Evolutionary conservation across 2,797 vertebrate species (phyloP).

Genomic region (Alfaro cultratus): DNA sequence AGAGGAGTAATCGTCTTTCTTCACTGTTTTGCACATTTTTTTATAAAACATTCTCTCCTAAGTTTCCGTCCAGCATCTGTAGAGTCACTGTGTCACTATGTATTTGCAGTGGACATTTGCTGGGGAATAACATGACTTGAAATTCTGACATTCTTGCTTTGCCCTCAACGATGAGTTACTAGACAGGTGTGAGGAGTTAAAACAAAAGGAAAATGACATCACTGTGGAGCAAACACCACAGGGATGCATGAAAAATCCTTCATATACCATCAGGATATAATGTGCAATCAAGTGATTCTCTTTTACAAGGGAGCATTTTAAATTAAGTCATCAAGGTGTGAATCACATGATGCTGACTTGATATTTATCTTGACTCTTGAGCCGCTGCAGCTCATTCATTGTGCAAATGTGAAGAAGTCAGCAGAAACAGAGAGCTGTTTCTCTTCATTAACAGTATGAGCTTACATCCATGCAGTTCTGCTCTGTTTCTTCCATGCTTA

Average conservation of each 20-base stretch:
- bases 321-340: slow-evolving; percentile 50
- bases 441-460: background rate
- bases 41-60: slow-evolving; percentile 6
- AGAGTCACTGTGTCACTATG: background rate
- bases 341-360: slow-evolving; percentile 48
- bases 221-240: background rate
- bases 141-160: slow-evolving; percentile 17
- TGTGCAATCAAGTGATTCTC: slow-evolving; percentile 33
- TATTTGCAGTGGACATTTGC: slow-evolving; percentile 1
- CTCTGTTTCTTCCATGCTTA: background rate
- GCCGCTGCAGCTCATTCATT: slow-evolving; percentile 28
- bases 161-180: background rate
- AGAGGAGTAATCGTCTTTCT: slow-evolving; percentile 22
- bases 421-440: background rate
- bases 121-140: slow-evolving; percentile 23
- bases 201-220: slow-evolving; percentile 11
- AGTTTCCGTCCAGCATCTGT: background rate
- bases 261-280: slow-evolving; percentile 28
- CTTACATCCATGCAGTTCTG: background rate
- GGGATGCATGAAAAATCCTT: slow-evolving; percentile 24
- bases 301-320: slow-evolving; percentile 53
- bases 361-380: slow-evolving; percentile 64
- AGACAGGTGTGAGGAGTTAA: background rate
- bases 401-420: slow-evolving; percentile 20
- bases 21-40: slow-evolving; percentile 35